Base-by-base conservation (phyloP, 2,113 vertebrate species). In the Oxyura jamaicensis region DNA sequence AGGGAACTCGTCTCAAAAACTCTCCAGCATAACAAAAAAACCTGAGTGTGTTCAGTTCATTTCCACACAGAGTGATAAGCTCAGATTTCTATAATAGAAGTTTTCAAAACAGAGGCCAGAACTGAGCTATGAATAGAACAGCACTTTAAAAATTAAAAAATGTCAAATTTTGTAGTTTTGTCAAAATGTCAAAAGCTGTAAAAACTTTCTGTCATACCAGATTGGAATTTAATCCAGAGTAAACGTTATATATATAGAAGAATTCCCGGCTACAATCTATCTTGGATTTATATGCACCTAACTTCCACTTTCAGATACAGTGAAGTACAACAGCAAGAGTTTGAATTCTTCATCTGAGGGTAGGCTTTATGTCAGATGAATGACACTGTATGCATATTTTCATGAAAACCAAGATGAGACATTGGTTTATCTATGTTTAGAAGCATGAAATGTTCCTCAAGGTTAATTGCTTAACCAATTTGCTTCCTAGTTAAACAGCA, bases 381-480 rank as follows among this genome's bases (percentile, higher is more conserved):
- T 60, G 28, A 83, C 29, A 52, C 16, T 73, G 36, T 62, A 42
- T 33, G 71, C 58, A 39, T 29, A 55, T 88, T 76, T 95, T 75
- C 75, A 92, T 91, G 56, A 91, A 84, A 93, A 73, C 3, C 28
- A 93, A 52, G n/a, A 78, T 8, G 13, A 50, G 33, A 26, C 17
- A 79, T 58, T 65, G 83, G 81, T 89, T 82, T 79, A 3, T 22
- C 31, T 76, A 67, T 19, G 18, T 62, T 95, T 52, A 48, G 80
- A 91, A 76, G 75, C 50, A 79, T 72, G 76, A 87, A 59, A 31
- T 59, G 2, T 72, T 90, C 52, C 86, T 72, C 65, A 83, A 90
- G 73, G 56, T 93, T 90, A 96, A 96, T 93, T 90, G 46, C 58
- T 93, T 86, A 86, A 82, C 13, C 83, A 67, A 73, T 48, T 68